Evolutionary conservation across 2,888 invertebrate genomes (phyloP).

Genomic region (Clostera curtula): DNA sequence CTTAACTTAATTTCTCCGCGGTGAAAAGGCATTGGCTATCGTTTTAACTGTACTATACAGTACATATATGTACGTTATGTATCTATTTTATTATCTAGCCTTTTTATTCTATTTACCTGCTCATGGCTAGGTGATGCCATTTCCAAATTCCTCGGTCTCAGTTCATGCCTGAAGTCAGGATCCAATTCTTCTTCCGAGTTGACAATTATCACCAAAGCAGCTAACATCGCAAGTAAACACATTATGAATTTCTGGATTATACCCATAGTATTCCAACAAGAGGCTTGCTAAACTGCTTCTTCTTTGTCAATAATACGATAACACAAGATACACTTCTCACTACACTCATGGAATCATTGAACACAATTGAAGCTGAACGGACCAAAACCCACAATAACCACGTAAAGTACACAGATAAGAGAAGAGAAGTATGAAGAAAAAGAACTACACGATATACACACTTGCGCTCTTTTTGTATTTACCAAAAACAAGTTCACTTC

Average conservation of each 20-base stretch:
- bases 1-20: conserved; percentile 11
- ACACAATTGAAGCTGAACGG: conserved; percentile 13
- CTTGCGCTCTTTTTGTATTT: conserved; percentile 20
- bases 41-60: too few species aligned
- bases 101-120: conserved; percentile 37
- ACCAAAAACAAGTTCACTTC: conserved; percentile 20
- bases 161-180: conserved; percentile 38
- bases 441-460: conserved; percentile 17
- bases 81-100: conserved; percentile 7
- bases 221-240: conserved; percentile 64
- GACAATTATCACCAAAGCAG: conserved; percentile 66
- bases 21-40: conserved; percentile 6
- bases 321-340: conserved; percentile 25
- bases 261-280: conserved; percentile 59
- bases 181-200: conserved; percentile 57
- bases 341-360: conserved; percentile 20
- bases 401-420: conserved; percentile 30
- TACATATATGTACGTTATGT: too few species aligned
- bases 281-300: conserved; percentile 21
- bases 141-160: conserved; percentile 45
- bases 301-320: conserved; percentile 17
- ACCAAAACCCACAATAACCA: conserved; percentile 17
- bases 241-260: conserved; percentile 49
- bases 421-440: conserved; percentile 35
- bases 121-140: conserved; percentile 40